Evolutionary conservation across 2,113 vertebrate species (phyloP), one percentile per base, ranked within the genome.

Genomic region (Thinocorus orbignyianus): DNA sequence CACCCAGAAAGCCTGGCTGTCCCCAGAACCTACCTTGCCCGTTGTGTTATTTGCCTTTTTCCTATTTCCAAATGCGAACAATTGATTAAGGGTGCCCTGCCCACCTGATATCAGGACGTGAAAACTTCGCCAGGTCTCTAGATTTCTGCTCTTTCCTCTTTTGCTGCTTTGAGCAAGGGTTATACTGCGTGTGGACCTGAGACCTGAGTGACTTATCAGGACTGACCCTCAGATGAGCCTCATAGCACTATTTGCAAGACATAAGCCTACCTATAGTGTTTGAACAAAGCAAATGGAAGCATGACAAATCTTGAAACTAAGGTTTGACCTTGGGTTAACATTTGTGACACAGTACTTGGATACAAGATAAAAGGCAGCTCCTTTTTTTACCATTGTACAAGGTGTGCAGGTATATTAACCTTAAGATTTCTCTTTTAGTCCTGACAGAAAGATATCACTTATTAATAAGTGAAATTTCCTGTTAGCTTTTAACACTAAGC

Each of bases 271-370:
- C 33, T 16, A 37, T 0, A 68, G 22, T 39, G 18, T 60, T 80
- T 93, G 61, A 85, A 85, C 18, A 87, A 64, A 20, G 65, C 69
- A 95, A 85, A 76, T 60, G 39, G 65, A 73, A 66, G 22, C 1
- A 0, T 35, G 41, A 8, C 69, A 81, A 62, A 90, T 51, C 65
- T 79, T 49, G 4, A 89, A 83, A 71, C 8, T 51, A 57, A 94
- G 72, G 49, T 65, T 91, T 92, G 41, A 73, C 64, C 61, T 93
- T 86, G 30, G 37, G 31, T 70, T 91, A 89, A 62, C 15, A 33
- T 77, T 73, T 58, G 35, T 89, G 78, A 55, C 39, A 87, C 58
- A 11, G 60, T 46, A 31, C 30, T 57, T 39, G 55, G 58, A 49
- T 68, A 71, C 30, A 87, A 60, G 49, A 15, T 41, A 52, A 73